A percentile compares a stretch with the other conserved stretches of the same genome.
These are phyloP conservation scores for Pyrochroa serraticornis DNA, from an alignment of 2,888 invertebrate genomes.

Conservation along the genomic window DNA sequence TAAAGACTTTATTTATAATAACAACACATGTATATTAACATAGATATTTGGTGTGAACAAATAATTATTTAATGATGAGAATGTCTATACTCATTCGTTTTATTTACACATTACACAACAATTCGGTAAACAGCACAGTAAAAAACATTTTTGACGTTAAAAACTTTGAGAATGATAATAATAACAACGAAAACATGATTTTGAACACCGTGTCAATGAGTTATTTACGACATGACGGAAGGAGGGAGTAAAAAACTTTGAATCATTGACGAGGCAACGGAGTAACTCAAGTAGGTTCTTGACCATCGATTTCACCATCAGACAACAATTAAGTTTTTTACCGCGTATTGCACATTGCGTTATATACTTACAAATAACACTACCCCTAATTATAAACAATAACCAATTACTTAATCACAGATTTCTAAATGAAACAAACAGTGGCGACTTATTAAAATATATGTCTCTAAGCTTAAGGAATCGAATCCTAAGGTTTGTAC, in stretches of 20 bases:
- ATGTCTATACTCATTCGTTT: slow-evolving; percentile 46
- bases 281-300: not conserved
- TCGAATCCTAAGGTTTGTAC: slow-evolving; percentile 33
- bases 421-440: slow-evolving; percentile 51
- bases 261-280: slow-evolving; percentile 1
- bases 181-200: slow-evolving; percentile 18
- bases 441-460: slow-evolving; percentile 47
- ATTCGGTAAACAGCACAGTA: slow-evolving; percentile 49
- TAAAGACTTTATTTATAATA: slow-evolving; percentile 53
- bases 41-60: slow-evolving; percentile 60
- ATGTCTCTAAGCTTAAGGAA: slow-evolving; percentile 29
- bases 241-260: slow-evolving; percentile 15
- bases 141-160: slow-evolving; percentile 35
- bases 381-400: slow-evolving; percentile 51
- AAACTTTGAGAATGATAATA: slow-evolving; percentile 6
- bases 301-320: not conserved
- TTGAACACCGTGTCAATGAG: slow-evolving; percentile 39
- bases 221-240: slow-evolving; percentile 10
- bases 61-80: slow-evolving; percentile 54
- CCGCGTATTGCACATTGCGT: slow-evolving; percentile 39
- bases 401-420: slow-evolving; percentile 52
- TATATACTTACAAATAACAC: slow-evolving; percentile 50
- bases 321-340: slow-evolving; percentile 17
- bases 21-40: slow-evolving; percentile 61
- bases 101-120: slow-evolving; percentile 55